phyloP scores from a whole-genome alignment of 2,888 invertebrate genomes.

The Conomelus anceps region DNA sequence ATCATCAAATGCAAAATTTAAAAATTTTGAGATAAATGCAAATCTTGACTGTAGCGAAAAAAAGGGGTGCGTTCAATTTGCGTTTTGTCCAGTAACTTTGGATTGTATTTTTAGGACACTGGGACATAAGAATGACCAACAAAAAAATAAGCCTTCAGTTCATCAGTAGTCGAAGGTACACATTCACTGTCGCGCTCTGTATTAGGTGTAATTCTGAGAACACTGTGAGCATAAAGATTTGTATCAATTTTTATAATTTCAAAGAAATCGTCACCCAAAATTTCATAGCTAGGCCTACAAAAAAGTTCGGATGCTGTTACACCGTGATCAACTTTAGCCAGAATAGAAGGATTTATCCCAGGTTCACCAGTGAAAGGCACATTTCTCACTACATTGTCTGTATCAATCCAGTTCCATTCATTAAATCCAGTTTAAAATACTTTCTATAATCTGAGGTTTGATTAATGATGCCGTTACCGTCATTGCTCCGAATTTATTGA shows the following conservation, averaged over 20 bases:
- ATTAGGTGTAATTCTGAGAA: not conserved
- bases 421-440: no score
- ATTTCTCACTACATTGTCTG: conserved; percentile 1
- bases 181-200: conserved; percentile 11
- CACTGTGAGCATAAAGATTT: conserved; percentile 6
- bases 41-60: conserved; percentile 1
- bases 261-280: conserved; percentile 15
- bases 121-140: conserved; percentile 1
- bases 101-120: not conserved
- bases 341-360: conserved; percentile 10
- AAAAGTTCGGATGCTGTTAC: conserved; percentile 8
- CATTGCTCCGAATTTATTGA: no score
- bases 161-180: conserved; percentile 13
- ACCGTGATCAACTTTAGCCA: not conserved
- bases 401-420: no score
- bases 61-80: conserved; percentile 1
- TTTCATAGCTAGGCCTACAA: not conserved
- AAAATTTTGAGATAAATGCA: not conserved
- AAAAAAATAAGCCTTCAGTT: conserved; percentile 15
- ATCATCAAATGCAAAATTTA: not conserved
- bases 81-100: conserved; percentile 16
- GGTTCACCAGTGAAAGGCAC: conserved; percentile 12
- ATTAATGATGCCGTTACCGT: no score
- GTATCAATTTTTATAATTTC: conserved; percentile 10
- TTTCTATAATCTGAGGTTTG: no score